phyloP scores from a whole-genome alignment of 2,797 vertebrate genomes.

The Chelonia mydas region DNA sequence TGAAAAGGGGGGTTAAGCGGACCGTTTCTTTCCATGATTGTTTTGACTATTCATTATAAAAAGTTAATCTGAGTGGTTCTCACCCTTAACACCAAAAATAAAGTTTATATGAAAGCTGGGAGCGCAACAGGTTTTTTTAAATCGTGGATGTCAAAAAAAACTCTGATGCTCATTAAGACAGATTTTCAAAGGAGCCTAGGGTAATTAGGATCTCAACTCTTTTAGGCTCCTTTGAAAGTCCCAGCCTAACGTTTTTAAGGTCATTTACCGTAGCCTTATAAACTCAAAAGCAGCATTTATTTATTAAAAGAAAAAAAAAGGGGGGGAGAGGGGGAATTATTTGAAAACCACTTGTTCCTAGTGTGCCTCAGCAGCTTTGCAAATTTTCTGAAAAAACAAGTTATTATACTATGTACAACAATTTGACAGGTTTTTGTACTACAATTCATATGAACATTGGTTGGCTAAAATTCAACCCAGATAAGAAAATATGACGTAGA shows the following conservation, averaged over 20 bases:
- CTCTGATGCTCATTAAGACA: neutral
- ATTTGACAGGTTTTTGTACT: neutral
- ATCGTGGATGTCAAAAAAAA: accelerated
- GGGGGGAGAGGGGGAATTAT: neutral
- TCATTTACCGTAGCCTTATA: neutral
- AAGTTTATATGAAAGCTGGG: neutral
- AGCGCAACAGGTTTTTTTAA: neutral
- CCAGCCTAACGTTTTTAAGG: neutral
- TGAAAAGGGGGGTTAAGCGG: neutral
- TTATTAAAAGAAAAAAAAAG: neutral
- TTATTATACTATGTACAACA: neutral
- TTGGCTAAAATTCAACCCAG: neutral
- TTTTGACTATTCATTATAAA: neutral
- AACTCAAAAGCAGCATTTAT: neutral
- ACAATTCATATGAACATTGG: neutral
- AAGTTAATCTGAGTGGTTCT: accelerated
- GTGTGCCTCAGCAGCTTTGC: neutral
- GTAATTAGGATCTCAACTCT: neutral
- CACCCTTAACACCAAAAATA: neutral
- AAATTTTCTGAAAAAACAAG: neutral
- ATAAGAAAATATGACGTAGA: neutral
- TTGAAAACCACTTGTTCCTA: neutral
- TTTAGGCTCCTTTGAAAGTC: neutral
- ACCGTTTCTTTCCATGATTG: neutral
- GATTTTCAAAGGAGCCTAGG: neutral